A percentile compares a stretch with the other conserved stretches of the same genome.
phyloP scores from a whole-genome alignment of 2,113 vertebrate genomes.

The Abramis brama region DNA sequence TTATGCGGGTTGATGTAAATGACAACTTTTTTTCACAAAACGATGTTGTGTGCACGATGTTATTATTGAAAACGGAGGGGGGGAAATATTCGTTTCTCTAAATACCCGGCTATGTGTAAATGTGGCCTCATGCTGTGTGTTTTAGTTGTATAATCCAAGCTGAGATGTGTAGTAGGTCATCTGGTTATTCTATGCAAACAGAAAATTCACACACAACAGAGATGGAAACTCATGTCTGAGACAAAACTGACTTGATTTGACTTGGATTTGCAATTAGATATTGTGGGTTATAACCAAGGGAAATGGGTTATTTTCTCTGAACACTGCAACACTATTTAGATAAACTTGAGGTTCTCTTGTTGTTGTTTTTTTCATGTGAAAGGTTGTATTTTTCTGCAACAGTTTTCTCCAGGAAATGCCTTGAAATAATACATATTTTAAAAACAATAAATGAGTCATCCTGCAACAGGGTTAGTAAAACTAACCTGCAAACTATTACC shows the following conservation, averaged over 20 bases:
- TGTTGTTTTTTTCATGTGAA: background rate
- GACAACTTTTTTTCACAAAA: no score
- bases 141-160: background rate
- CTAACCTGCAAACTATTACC: background rate
- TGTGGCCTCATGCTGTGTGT: background rate
- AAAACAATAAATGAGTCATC: background rate
- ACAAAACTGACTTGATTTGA: background rate
- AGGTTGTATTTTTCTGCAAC: background rate
- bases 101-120: no score
- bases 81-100: no score
- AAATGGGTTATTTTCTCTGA: background rate
- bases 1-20: no score
- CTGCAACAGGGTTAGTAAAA: background rate
- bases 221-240: background rate
- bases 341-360: background rate
- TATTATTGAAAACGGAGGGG: no score
- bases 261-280: background rate
- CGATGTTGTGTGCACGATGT: no score
- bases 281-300: background rate
- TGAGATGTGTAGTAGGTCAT: background rate
- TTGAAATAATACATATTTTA: background rate
- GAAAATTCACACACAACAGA: background rate
- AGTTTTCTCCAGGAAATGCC: background rate
- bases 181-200: background rate
- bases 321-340: background rate